Conservation (phyloP, 1,140 invertebrate species). For the Subanguina moxae region DNA sequence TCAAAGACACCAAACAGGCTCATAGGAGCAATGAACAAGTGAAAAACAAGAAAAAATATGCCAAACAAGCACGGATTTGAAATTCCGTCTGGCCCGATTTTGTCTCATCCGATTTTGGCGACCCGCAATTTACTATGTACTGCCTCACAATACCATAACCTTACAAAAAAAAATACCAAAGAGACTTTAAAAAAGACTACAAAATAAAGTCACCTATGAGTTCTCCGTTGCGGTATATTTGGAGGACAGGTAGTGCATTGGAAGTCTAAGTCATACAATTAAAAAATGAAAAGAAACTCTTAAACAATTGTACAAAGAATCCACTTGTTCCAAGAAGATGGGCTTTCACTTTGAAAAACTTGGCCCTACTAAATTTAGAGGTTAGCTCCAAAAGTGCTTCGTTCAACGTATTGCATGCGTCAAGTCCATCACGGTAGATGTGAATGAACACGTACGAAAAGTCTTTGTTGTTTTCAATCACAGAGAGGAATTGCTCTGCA, state of each 20-base stretch:
- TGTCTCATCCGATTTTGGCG: too few species aligned
- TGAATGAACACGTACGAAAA: slow-evolving; percentile 24
- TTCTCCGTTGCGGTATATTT: slow-evolving; percentile 83
- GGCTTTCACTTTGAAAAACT: slow-evolving; percentile 44
- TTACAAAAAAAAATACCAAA: too few species aligned
- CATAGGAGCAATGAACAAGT: too few species aligned
- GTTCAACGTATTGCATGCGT: slow-evolving; percentile 25
- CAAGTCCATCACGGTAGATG: slow-evolving; percentile 43
- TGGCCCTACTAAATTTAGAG: slow-evolving; percentile 11
- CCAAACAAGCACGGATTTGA: too few species aligned
- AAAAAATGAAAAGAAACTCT: slow-evolving; percentile 36
- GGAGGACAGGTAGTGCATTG: slow-evolving; percentile 81
- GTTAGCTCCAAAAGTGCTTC: slow-evolving; percentile 39
- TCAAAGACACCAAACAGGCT: too few species aligned
- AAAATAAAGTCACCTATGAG: slow-evolving; percentile 89
- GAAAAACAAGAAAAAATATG: too few species aligned
- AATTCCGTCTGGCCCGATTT: too few species aligned
- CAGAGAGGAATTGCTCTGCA: slow-evolving; percentile 30
- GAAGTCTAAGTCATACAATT: slow-evolving; percentile 63
- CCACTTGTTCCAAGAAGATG: slow-evolving; percentile 29
- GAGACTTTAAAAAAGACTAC: too few species aligned
- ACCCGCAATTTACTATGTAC: too few species aligned
- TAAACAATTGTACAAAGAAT: too few species aligned
- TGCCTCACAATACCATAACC: too few species aligned
- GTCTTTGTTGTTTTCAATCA: slow-evolving; percentile 25